These are phyloP conservation scores for Pavo muticus DNA, from an alignment of 2,113 vertebrate species.

Conservation along the genomic window DNA sequence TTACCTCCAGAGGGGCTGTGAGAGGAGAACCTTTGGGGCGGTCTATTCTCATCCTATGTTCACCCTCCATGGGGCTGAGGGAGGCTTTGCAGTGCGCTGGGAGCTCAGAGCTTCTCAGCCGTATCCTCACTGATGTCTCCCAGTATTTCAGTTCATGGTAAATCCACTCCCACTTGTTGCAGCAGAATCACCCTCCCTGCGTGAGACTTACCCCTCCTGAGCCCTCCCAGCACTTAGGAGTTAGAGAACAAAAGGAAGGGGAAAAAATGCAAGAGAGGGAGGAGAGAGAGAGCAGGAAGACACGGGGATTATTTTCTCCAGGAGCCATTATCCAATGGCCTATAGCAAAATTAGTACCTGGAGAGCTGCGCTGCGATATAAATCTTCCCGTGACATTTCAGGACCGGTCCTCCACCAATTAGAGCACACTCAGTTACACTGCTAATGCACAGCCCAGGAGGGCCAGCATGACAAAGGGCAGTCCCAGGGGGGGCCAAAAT, in stretches of 20 bases:
- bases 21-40: no score
- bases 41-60: accelerated
- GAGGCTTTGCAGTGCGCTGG: neutral
- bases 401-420: slow-evolving; percentile 56
- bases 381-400: slow-evolving; percentile 77
- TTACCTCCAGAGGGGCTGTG: neutral
- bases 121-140: neutral
- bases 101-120: neutral
- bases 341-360: slow-evolving; percentile 54
- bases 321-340: slow-evolving; percentile 38
- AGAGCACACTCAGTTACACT: slow-evolving; percentile 5
- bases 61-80: accelerated
- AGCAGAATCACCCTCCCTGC: neutral
- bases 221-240: neutral
- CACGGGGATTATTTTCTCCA: slow-evolving; percentile 1
- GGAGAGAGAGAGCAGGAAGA: neutral
- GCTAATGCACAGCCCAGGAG: neutral
- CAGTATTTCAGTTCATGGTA: neutral
- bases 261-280: neutral
- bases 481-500: neutral
- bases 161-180: neutral
- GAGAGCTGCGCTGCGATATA: slow-evolving; percentile 54
- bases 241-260: neutral
- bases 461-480: neutral
- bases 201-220: neutral